Conservation (phyloP, 2,888 invertebrate species). For the Hemistola chrysoprasaria region DNA sequence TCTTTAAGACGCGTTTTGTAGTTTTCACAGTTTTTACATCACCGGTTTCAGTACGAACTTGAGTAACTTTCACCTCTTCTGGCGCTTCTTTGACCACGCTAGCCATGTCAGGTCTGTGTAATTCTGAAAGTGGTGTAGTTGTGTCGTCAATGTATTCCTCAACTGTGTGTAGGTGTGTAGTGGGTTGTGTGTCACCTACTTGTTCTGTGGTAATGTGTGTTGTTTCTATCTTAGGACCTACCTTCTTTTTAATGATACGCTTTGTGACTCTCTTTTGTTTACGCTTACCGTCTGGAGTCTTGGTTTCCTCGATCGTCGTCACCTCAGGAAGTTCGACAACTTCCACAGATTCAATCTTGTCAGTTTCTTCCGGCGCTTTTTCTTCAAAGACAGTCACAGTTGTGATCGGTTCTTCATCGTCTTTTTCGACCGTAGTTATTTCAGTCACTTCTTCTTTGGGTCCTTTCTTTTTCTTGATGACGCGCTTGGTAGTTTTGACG, state of each 20-base stretch:
- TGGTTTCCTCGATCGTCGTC: slow-evolving; percentile 48
- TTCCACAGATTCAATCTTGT: slow-evolving; percentile 30
- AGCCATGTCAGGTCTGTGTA: slow-evolving; percentile 28
- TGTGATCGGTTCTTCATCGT: slow-evolving; percentile 19
- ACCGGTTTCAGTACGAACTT: slow-evolving; percentile 31
- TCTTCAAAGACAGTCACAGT: slow-evolving; percentile 15
- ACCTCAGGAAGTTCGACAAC: slow-evolving; percentile 37
- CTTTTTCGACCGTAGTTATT: slow-evolving; percentile 23
- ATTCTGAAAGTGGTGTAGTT: slow-evolving; percentile 8
- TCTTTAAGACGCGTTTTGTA: slow-evolving; percentile 41
- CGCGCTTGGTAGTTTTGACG: slow-evolving; percentile 42
- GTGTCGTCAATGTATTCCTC: slow-evolving; percentile 10
- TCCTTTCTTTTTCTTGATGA: slow-evolving; percentile 39
- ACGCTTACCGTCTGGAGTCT: slow-evolving; percentile 34
- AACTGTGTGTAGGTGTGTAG: slow-evolving; percentile 34
- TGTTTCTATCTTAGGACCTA: slow-evolving; percentile 33
- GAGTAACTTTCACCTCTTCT: slow-evolving; percentile 33
- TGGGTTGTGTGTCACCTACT: slow-evolving; percentile 37
- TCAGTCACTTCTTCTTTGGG: slow-evolving; percentile 45
- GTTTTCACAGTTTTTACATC: slow-evolving; percentile 34
- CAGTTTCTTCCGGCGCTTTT: slow-evolving; percentile 2
- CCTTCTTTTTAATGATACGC: slow-evolving; percentile 37
- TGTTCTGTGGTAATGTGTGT: slow-evolving; percentile 19
- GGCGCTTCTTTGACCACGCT: slow-evolving; percentile 37
- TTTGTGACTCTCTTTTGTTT: slow-evolving; percentile 34